phyloP scores from a whole-genome alignment of 2,113 vertebrate species.

The Oncorhynchus nerka region DNA sequence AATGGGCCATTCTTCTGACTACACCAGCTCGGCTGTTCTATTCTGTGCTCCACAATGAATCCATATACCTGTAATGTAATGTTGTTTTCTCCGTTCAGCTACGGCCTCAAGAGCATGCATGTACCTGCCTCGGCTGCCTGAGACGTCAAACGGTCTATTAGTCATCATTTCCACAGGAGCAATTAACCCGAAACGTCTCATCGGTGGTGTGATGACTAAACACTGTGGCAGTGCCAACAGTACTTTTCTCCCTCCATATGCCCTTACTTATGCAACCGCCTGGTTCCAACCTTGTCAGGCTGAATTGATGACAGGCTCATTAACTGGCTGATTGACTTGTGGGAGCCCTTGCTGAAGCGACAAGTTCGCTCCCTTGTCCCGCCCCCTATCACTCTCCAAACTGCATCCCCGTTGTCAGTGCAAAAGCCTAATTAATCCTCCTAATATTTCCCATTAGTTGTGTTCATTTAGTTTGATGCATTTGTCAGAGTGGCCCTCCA shows the following conservation, averaged over 20 bases:
- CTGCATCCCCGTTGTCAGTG: not conserved
- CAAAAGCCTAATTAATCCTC: constrained; percentile 36
- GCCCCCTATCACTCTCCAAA: not conserved
- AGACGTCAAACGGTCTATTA: not conserved
- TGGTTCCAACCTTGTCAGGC: constrained; percentile 26
- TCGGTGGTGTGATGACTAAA: constrained; percentile 6
- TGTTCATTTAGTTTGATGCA: constrained; percentile 27
- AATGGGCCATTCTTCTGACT: not conserved
- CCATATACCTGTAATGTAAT: not conserved
- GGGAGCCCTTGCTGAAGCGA: constrained; percentile 15
- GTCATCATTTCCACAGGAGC: not conserved
- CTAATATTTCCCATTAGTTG: constrained; percentile 44
- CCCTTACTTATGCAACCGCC: not conserved
- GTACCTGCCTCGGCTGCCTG: not conserved
- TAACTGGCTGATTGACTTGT: constrained; percentile 45
- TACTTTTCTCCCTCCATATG: not conserved
- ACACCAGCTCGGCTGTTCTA: not conserved
- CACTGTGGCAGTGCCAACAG: not conserved
- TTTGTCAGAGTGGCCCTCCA: constrained; percentile 12
- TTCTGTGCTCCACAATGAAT: not conserved
- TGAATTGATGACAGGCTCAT: constrained; percentile 38
- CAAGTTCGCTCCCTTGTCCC: constrained; percentile 1
- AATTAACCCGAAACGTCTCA: constrained; percentile 1
- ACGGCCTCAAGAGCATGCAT: not conserved
- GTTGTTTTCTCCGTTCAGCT: not conserved